Percentiles rank a stretch among this genome's conserved stretches.
These are phyloP conservation scores for Ephestia elutella DNA, from an alignment of 1,140 invertebrate genomes.

Conservation along the genomic window DNA sequence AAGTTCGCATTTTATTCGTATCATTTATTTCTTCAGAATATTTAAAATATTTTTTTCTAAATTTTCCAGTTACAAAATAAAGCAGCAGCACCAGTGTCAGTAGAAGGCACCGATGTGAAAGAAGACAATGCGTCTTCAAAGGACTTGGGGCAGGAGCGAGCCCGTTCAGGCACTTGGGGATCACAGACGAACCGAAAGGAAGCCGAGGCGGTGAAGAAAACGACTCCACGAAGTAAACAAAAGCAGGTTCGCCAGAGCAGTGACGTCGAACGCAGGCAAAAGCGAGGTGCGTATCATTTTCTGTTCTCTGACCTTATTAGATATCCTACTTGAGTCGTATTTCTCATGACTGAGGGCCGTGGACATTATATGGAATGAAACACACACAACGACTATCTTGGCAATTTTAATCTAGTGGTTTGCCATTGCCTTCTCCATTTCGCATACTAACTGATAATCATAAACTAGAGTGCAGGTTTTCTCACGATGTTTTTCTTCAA, in stretches of 20 bases:
- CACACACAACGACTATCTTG: too few species aligned
- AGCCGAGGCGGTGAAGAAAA: conserved; percentile 47
- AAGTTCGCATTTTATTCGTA: too few species aligned
- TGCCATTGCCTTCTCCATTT: too few species aligned
- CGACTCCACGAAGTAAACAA: conserved; percentile 23
- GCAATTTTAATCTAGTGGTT: too few species aligned
- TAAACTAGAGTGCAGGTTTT: too few species aligned
- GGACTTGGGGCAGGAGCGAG: conserved; percentile 17
- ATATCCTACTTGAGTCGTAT: too few species aligned
- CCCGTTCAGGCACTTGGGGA: conserved; percentile 77
- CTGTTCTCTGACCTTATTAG: not conserved
- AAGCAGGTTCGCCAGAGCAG: conserved; percentile 52
- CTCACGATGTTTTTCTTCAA: too few species aligned
- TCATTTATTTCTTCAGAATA: too few species aligned
- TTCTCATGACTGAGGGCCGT: too few species aligned
- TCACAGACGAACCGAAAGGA: conserved; percentile 69
- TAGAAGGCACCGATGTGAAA: conserved; percentile 6
- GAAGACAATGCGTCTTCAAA: not conserved
- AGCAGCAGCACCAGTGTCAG: conserved; percentile 13
- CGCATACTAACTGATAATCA: too few species aligned
- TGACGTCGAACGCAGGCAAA: conserved; percentile 56
- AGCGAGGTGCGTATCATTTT: conserved; percentile 41
- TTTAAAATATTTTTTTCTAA: not conserved
- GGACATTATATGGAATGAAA: too few species aligned
- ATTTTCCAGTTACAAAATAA: conserved; percentile 14